Evolutionary conservation across 2,888 invertebrate genomes (phyloP).

Genomic region (Thelaira solivaga): DNA sequence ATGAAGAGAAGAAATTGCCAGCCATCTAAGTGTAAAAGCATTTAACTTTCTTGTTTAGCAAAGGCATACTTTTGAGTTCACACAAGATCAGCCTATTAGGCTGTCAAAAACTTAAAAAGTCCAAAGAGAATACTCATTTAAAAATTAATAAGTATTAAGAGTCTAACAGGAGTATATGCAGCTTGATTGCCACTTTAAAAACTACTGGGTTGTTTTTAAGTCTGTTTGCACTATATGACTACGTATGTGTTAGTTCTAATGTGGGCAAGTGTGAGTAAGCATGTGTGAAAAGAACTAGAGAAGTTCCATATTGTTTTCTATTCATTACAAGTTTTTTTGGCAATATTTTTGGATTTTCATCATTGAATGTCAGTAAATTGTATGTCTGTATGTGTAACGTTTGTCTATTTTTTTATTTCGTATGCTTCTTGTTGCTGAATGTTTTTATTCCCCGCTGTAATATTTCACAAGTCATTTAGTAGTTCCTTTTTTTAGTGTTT

Average conservation of each 20-base stretch:
- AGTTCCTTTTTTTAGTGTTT: not conserved
- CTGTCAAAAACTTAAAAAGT: no score
- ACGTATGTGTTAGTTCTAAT: not conserved
- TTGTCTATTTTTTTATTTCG: no score
- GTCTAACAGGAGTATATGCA: no score
- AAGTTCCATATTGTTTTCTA: not conserved
- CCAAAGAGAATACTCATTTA: no score
- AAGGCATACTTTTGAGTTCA: no score
- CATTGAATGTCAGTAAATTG: constrained; percentile 20
- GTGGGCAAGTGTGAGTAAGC: not conserved
- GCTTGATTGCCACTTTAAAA: not conserved
- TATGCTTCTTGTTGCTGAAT: no score
- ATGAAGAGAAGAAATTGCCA: no score
- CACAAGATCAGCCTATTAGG: no score
- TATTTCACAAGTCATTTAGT: constrained; percentile 40
- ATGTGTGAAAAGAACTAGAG: constrained; percentile 5
- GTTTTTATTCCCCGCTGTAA: constrained; percentile 12
- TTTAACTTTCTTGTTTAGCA: no score
- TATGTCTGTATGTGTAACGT: no score
- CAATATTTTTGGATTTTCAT: constrained; percentile 31
- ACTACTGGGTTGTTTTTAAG: not conserved
- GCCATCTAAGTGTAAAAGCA: no score
- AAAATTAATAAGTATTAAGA: no score
- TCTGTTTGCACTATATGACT: not conserved
- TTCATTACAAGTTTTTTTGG: constrained; percentile 40